phyloP scores from a whole-genome alignment of 2,797 vertebrate species.

The Graptemys geographica region DNA sequence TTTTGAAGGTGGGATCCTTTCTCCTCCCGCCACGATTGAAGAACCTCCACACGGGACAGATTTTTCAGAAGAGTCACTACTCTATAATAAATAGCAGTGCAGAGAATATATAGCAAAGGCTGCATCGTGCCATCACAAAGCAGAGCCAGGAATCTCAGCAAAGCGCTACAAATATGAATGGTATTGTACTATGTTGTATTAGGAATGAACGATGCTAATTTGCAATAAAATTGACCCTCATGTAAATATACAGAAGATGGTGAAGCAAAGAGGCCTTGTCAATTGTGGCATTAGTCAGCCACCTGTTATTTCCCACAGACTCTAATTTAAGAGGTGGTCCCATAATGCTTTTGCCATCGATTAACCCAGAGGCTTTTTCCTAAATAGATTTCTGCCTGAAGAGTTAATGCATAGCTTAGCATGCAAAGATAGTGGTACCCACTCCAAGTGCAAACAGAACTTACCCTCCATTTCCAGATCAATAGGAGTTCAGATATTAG shows the following conservation, averaged over 20 bases:
- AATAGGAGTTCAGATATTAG: neutral
- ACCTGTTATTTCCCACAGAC: neutral
- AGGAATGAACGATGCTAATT: neutral
- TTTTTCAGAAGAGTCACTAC: neutral
- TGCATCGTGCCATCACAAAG: neutral
- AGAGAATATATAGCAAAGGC: neutral
- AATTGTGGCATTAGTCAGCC: neutral
- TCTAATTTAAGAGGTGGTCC: neutral
- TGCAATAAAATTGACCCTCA: neutral
- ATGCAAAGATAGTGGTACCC: slow-evolving; percentile 41
- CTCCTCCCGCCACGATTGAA: neutral
- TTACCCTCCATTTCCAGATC: neutral
- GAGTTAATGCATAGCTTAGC: slow-evolving; percentile 46
- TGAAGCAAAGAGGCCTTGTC: neutral
- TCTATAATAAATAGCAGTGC: neutral
- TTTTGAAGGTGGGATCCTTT: neutral
- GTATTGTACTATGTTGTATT: neutral
- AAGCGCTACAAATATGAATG: neutral
- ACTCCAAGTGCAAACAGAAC: slow-evolving; percentile 24
- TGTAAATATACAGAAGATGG: neutral
- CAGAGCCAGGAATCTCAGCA: neutral
- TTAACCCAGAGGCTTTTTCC: slow-evolving; percentile 14
- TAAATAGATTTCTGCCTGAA: slow-evolving; percentile 45
- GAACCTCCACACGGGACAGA: neutral
- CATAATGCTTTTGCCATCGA: neutral